phyloP scores from a whole-genome alignment of 2,888 invertebrate species.

The Tortricodes alternella region DNA sequence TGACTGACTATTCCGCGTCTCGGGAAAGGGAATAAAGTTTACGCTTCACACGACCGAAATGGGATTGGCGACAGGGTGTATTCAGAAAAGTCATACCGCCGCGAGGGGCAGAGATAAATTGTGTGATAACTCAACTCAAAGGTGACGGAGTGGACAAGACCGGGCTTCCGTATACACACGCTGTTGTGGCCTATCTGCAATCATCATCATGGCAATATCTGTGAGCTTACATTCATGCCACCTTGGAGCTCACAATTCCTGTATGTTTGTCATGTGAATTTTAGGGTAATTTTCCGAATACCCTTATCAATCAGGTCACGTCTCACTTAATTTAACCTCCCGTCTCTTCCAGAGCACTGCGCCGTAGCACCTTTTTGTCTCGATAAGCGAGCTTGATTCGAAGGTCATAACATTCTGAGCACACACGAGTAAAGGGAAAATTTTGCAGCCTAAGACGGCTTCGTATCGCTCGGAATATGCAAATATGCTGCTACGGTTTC shows the following conservation, averaged over 20 bases:
- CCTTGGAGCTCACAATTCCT: no score
- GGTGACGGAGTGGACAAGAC: slow-evolving; percentile 40
- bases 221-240: no score
- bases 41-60: slow-evolving; percentile 37
- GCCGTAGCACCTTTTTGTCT: slow-evolving; percentile 40
- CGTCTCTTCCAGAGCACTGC: slow-evolving; percentile 36
- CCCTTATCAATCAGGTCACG: slow-evolving; percentile 41
- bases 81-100: slow-evolving; percentile 48
- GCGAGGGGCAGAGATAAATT: slow-evolving; percentile 48
- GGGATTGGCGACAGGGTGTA: slow-evolving; percentile 46
- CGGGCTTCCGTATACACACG: slow-evolving; percentile 11
- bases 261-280: background rate
- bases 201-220: no score
- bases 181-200: slow-evolving; percentile 12
- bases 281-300: slow-evolving; percentile 21
- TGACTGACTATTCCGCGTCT: slow-evolving; percentile 41
- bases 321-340: slow-evolving; percentile 39
- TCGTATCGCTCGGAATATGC: slow-evolving; percentile 54
- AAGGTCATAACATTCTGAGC: slow-evolving; percentile 44
- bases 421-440: slow-evolving; percentile 49
- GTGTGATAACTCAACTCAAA: slow-evolving; percentile 46
- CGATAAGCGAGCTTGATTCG: slow-evolving; percentile 39
- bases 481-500: slow-evolving; percentile 56
- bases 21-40: slow-evolving; percentile 39
- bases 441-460: slow-evolving; percentile 42